These are phyloP conservation scores for Drosophila nasuta DNA, from an alignment of 1,140 invertebrate species.

Conservation along the genomic window DNA sequence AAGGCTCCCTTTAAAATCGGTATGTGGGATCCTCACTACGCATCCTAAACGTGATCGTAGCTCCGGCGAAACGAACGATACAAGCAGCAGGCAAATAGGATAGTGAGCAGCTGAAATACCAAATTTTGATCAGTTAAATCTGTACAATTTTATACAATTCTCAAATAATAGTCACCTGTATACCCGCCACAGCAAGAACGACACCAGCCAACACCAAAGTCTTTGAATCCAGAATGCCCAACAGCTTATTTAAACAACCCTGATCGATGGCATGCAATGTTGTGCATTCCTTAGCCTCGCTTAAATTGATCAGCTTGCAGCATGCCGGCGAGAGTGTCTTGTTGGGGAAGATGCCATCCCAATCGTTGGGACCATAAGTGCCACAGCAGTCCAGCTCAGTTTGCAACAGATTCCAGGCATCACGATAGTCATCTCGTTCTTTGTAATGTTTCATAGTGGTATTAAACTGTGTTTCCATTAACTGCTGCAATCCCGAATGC, in stretches of 20 bases:
- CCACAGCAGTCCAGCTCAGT: conserved; percentile 93
- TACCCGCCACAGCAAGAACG: conserved; percentile 91
- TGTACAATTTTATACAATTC: background rate
- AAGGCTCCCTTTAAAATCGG: conserved; percentile 55
- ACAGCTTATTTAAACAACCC: conserved; percentile 89
- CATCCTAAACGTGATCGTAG: conserved; percentile 93
- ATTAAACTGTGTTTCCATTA: conserved; percentile 89
- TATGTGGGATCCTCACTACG: conserved; percentile 72
- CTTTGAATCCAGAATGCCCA: conserved; percentile 88
- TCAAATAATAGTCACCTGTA: conserved; percentile 87
- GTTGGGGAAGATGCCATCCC: conserved; percentile 87
- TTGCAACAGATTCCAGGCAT: conserved; percentile 92
- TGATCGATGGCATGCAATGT: conserved; percentile 84
- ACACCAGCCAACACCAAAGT: conserved; percentile 90
- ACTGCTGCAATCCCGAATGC: conserved; percentile 88
- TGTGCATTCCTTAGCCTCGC: conserved; percentile 86
- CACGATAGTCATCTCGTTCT: conserved; percentile 86
- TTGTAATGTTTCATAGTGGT: conserved; percentile 89
- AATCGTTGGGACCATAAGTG: conserved; percentile 89
- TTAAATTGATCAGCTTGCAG: conserved; percentile 87
- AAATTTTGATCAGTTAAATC: conserved; percentile 19
- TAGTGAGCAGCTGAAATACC: conserved; percentile 91
- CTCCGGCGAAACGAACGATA: conserved; percentile 95
- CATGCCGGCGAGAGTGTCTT: conserved; percentile 89
- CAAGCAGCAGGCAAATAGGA: conserved; percentile 95